Base-by-base conservation (phyloP, 1,140 invertebrate genomes). In the Mamestra configurata region DNA sequence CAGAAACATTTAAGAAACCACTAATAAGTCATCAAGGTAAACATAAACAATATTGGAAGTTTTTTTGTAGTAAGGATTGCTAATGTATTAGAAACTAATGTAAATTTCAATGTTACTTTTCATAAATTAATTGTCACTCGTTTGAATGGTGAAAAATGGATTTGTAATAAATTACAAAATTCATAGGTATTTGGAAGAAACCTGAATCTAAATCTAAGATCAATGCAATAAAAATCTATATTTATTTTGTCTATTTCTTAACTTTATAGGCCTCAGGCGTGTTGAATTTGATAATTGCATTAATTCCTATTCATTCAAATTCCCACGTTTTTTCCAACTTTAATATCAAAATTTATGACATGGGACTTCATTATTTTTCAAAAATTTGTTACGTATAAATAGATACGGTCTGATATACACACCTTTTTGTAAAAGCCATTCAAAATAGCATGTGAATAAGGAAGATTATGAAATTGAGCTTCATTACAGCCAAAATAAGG, bases 391-490 rank as follows among this genome's bases (percentile, higher is more conserved):
- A 75, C 71, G 71, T 75, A 75, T 75, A 43, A 75, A 77, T 77
- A 77, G 55, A 64, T 43, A 77, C 22, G 37, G 49, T 57, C 40
- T 43, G 55, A 40, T 40, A 77, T 24, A 64, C 57, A 77, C 59
- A 77, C 20, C 59, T 64, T 35, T 49, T 59, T 57, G 20, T 71
- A 77, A 51, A 49, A 77, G 37, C 73, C 59, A 77, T 77, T 77
- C 11, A 49, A 77, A 77, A 64, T 64, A 77, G 73, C 73, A 77
- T 51, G 73, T 49, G 59, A 77, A 46, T 70, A 37, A 77, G 73
- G 57, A 77, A 77, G 73, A 64, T 40, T 77, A 64, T 49, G n/a
- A 37, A 64, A 77, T 77, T 77, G 73, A 77, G 73, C 73, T 77
- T 77, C 24, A 49, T 64, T 64, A 64, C 73, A 64, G 73, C 73